Conservation (phyloP, 2,797 vertebrate species). For the Ispidina lecontei region DNA sequence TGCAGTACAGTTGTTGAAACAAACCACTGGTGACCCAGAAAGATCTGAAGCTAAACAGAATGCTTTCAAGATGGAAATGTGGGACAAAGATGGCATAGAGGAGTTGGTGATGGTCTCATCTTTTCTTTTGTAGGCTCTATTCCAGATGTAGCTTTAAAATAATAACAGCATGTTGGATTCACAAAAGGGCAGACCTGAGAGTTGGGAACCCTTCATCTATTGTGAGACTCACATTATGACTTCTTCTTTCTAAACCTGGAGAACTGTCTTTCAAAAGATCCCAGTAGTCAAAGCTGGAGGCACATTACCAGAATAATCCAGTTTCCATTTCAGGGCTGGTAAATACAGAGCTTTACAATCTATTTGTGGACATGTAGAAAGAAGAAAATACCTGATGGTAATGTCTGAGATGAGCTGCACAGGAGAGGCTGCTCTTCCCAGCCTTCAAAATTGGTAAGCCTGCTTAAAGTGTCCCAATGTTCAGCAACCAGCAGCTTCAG, state of each 20-base stretch:
- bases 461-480: neutral
- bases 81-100: conserved; percentile 62
- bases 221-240: neutral
- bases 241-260: neutral
- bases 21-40: conserved; percentile 55
- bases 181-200: conserved; percentile 11
- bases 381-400: neutral
- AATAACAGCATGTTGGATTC: conserved; percentile 13
- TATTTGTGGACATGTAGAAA: neutral
- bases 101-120: conserved; percentile 28
- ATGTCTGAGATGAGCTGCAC: neutral
- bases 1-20: conserved; percentile 70
- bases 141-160: conserved; percentile 51
- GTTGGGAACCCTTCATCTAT: neutral
- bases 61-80: conserved; percentile 67
- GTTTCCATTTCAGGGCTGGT: neutral
- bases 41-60: conserved; percentile 63
- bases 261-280: neutral
- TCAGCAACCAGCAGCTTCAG: neutral
- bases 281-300: neutral
- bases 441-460: neutral
- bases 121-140: conserved; percentile 9
- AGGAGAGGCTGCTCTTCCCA: neutral
- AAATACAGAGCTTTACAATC: neutral
- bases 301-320: neutral